Evolutionary conservation across 2,113 vertebrate species (phyloP).

Genomic region (Oreochromis aureus): DNA sequence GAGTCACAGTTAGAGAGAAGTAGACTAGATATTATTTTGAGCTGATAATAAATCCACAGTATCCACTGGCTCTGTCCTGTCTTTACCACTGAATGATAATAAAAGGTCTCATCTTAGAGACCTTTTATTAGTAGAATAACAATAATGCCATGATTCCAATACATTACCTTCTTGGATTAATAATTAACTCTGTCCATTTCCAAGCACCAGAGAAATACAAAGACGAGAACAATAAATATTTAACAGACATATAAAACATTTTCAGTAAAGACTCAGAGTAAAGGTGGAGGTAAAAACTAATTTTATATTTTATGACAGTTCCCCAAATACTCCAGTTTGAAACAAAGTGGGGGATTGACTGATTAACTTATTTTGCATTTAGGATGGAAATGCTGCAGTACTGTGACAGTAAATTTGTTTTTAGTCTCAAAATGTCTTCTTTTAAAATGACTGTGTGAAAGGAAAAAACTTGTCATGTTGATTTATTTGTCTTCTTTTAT

Average conservation of each 20-base stretch:
- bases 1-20: not conserved
- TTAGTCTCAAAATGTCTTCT: accelerated
- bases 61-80: not conserved
- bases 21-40: not conserved
- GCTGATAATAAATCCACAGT: not conserved
- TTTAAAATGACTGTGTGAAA: not conserved
- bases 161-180: accelerated
- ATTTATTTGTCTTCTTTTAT: not conserved
- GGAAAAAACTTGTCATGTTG: not conserved
- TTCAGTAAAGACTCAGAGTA: no score
- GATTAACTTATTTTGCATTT: not conserved
- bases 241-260: no score
- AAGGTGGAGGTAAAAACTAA: no score
- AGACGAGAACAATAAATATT: no score
- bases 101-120: not conserved
- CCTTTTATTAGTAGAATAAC: not conserved
- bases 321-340: accelerated
- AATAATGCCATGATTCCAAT: accelerated
- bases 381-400: not conserved
- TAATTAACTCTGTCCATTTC: accelerated
- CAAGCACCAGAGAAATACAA: no score
- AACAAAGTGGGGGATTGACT: not conserved
- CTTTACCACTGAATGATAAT: not conserved
- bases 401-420: not conserved
- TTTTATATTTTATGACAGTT: accelerated